Base-by-base conservation (phyloP, 2,888 invertebrate species). In the Drosophila ustulata region DNA sequence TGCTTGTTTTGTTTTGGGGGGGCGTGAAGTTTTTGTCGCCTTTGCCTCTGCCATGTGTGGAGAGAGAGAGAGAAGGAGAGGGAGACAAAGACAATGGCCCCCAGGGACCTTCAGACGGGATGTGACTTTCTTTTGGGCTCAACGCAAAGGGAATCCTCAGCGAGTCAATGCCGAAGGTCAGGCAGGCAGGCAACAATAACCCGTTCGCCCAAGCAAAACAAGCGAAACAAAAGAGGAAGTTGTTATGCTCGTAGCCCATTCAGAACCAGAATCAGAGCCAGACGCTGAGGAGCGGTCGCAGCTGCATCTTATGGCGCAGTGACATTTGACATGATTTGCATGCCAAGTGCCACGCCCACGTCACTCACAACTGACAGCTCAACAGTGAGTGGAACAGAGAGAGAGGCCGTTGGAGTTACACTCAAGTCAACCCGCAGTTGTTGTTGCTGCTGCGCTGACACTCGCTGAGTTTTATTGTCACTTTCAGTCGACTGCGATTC, bases 281-380 rank as follows among this genome's bases (percentile, higher is more conserved):
- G 37, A 11, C n/a, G 30, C n/a, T 4, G 43, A 32, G 62, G 67
- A 65, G 63, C 65, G 57, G 61, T 61, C 64, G 71, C 82, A 84
- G 82, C 85, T 85, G 84, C 80, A 68, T 63, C 73, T 49, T 69
- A 41, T 56, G 55, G 41, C 63, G 69, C 71, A 43, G 53, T 82
- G 85, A 88, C 85, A 86, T 86, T 88, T 88, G 85, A 88, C 88
- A 86, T 83, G 86, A 88, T 88, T 86, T 88, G 85, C 88, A 86
- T 88, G 83, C 78, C 85, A 78, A 81, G 79, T 82, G 85, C 89
- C 83, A 87, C 89, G 88, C 83, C 83, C 79, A 88, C 86, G 55
- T 75, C 88, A 82, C 58, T 78, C 88, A 68, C 46, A 59, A 39
- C 68, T 62, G 76, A 71, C 77, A 66, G 11, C 13, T 13, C 39